Conservation (phyloP, 2,888 invertebrate genomes). For the Clusia tigrina region DNA sequence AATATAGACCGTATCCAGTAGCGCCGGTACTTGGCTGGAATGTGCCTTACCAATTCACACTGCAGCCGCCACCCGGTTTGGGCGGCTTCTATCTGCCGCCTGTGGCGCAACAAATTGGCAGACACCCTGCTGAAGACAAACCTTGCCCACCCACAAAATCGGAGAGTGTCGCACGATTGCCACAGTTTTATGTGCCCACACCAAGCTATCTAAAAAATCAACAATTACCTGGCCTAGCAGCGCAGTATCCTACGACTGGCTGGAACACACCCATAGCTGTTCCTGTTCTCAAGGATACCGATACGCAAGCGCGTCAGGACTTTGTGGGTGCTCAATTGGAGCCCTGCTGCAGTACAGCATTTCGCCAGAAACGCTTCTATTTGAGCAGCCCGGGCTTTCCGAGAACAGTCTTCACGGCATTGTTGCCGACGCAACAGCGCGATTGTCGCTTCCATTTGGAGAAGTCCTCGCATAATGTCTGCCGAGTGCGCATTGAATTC, state of each 20-base stretch:
- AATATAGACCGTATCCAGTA: constrained; percentile 30
- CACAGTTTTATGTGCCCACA: constrained; percentile 30
- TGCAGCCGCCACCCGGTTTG: constrained; percentile 24
- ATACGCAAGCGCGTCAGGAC: constrained; percentile 33
- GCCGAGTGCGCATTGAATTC: constrained; percentile 67
- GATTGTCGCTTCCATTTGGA: constrained; percentile 68
- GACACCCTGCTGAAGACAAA: constrained; percentile 2
- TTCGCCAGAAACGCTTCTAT: constrained; percentile 65
- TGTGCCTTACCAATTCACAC: constrained; percentile 3
- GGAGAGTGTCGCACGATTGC: background rate
- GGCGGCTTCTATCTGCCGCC: constrained; percentile 19
- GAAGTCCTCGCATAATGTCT: constrained; percentile 65
- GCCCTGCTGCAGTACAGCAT: constrained; percentile 63
- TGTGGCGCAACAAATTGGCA: constrained; percentile 5
- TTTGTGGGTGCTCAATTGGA: constrained; percentile 42
- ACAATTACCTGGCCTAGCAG: constrained; percentile 41
- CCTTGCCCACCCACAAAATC: constrained; percentile 20
- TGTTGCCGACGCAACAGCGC: constrained; percentile 52
- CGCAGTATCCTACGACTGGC: constrained; percentile 44
- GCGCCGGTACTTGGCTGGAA: constrained; percentile 27
- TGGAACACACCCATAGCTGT: constrained; percentile 41
- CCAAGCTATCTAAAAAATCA: constrained; percentile 28
- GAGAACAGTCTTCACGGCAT: constrained; percentile 55
- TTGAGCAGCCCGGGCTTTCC: constrained; percentile 70
- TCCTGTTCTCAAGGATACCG: constrained; percentile 45